phyloP scores from a whole-genome alignment of 2,797 vertebrate species.

The Chaunax sp. region DNA sequence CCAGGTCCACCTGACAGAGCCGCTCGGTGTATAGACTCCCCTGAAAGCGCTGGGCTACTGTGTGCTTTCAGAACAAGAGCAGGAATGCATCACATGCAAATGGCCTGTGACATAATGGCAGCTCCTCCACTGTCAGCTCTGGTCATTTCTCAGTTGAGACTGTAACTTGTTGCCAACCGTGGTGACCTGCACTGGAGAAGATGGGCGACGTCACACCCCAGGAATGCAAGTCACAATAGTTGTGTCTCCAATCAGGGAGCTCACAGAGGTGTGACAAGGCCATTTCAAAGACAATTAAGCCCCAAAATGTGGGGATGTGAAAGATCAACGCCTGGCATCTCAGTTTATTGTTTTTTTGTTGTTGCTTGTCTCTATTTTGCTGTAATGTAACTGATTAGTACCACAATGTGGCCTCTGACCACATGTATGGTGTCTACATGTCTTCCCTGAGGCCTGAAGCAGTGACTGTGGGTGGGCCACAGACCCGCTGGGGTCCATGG shows the following conservation, averaged over 20 bases:
- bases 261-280: too few relatives aligned
- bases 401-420: conserved; percentile 39
- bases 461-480: conserved; percentile 59
- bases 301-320: too few relatives aligned
- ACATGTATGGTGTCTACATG: conserved; percentile 44
- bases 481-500: conserved; percentile 49
- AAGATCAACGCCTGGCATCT: too few relatives aligned
- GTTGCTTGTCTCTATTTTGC: conserved; percentile 12
- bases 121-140: conserved; percentile 54
- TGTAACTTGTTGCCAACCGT: conserved; percentile 32
- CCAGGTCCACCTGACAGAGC: conserved; percentile 46
- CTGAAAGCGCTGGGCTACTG: conserved; percentile 46
- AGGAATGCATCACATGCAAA: conserved; percentile 72
- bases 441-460: conserved; percentile 17
- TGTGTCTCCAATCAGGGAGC: neutral
- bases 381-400: conserved; percentile 45
- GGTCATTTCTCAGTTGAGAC: conserved; percentile 64
- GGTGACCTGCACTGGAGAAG: conserved; percentile 36
- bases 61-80: conserved; percentile 51
- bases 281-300: too few relatives aligned
- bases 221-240: conserved; percentile 54
- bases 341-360: too few relatives aligned
- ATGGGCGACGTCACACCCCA: conserved; percentile 56
- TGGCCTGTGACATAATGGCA: conserved; percentile 63
- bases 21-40: conserved; percentile 33